Conservation (phyloP, 2,113 vertebrate genomes). For the Platichthys stellatus region DNA sequence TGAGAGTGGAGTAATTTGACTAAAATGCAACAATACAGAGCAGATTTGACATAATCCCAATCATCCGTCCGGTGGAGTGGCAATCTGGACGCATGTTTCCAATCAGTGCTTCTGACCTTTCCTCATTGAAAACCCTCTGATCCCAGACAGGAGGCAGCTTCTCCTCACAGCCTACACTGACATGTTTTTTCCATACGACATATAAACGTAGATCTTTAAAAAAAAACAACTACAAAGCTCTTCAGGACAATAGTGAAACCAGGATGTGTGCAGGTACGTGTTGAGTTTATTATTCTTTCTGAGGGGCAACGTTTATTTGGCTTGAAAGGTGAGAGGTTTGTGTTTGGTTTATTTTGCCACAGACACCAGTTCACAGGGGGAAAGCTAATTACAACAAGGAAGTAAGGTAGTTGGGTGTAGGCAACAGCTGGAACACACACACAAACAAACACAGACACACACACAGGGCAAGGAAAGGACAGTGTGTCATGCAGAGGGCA, state of each 20-base stretch:
- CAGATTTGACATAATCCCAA: slow-evolving; percentile 75
- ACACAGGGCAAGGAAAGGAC: slow-evolving; percentile 51
- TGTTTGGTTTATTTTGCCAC: slow-evolving; percentile 73
- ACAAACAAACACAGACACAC: no score
- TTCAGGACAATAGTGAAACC: not conserved
- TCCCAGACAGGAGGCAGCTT: not conserved
- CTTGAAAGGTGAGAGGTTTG: slow-evolving; percentile 74
- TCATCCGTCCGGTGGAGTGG: slow-evolving; percentile 50
- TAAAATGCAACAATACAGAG: slow-evolving; percentile 75
- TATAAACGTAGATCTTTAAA: no score
- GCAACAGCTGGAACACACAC: slow-evolving; percentile 27
- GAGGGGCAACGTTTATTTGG: slow-evolving; percentile 68
- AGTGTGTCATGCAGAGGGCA: slow-evolving; percentile 59
- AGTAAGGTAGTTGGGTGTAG: slow-evolving; percentile 70
- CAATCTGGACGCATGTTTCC: slow-evolving; percentile 62
- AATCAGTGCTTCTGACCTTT: slow-evolving; percentile 48
- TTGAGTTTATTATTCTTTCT: slow-evolving; percentile 68
- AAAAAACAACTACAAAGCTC: not conserved
- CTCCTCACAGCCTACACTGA: not conserved
- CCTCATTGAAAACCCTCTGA: slow-evolving; percentile 37
- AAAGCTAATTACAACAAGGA: slow-evolving; percentile 74
- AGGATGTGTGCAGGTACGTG: slow-evolving; percentile 40
- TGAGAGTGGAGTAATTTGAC: slow-evolving; percentile 74
- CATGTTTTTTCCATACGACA: not conserved
- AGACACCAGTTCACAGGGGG: slow-evolving; percentile 66